Percentiles rank a stretch among this genome's conserved stretches.
Conservation (phyloP, 2,888 invertebrate genomes). For the Mesochorus sp. region DNA sequence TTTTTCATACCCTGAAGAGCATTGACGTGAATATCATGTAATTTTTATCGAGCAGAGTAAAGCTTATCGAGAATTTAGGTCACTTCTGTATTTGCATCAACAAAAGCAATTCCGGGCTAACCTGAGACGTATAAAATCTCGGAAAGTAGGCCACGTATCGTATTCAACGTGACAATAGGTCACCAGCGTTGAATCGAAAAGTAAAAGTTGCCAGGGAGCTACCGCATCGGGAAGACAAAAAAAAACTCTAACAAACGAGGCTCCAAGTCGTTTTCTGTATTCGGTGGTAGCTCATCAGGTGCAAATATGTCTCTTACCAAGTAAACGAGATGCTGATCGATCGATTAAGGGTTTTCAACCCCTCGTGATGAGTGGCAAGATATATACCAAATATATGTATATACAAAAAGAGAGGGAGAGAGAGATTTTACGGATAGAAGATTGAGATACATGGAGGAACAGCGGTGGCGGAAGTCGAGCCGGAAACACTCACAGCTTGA, state of each 20-base stretch:
- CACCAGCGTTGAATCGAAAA: too few relatives aligned
- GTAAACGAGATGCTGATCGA: conserved; percentile 57
- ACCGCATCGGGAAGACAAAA: not conserved
- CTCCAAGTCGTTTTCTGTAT: not conserved
- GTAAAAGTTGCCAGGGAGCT: too few relatives aligned
- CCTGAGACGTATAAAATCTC: too few relatives aligned
- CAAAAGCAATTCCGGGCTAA: not conserved
- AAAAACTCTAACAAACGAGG: not conserved
- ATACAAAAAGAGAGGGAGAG: too few relatives aligned
- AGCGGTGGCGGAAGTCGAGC: conserved; percentile 54
- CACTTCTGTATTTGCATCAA: not conserved
- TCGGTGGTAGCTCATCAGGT: conserved; percentile 18
- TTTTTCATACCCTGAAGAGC: not conserved
- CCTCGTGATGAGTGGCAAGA: conserved; percentile 52
- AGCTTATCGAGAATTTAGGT: not conserved
- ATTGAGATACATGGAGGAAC: conserved; percentile 45
- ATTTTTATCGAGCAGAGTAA: not conserved
- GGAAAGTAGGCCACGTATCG: too few relatives aligned
- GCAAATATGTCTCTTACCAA: conserved; percentile 45
- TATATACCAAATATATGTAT: too few relatives aligned
- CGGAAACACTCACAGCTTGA: conserved; percentile 58
- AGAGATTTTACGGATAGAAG: conserved; percentile 26
- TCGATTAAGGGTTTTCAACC: conserved; percentile 45
- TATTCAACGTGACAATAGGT: too few relatives aligned
- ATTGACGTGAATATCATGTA: not conserved